Base-by-base conservation (phyloP, 2,797 vertebrate genomes). In the Lithobates sylvaticus region DNA sequence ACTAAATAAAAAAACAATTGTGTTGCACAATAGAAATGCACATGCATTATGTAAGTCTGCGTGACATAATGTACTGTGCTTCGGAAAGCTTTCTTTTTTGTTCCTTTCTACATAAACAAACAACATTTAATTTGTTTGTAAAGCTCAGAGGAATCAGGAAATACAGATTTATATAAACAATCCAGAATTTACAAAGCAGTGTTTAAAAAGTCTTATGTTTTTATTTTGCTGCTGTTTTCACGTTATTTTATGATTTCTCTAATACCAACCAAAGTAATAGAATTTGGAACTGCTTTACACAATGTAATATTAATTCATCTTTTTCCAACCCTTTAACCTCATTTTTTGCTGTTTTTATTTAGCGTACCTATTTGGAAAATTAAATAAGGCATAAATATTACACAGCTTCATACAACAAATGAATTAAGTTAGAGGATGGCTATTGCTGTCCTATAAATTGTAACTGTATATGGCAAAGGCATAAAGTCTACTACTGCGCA, bases 71-170 rank as follows among this genome's bases (percentile, higher is more conserved):
- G 12, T 32, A 50, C 50, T 77, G 26, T 23, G 34, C 61, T 70
- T 58, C 16, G 61, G 67, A 54, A 77, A 26, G 75, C 26, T 54
- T 61, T 61, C 18, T 61, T 23, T 61, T 61, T 23, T 61, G 12
- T 70, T 65, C 5, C 65, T 84, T 71, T 50, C 74, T 84, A 70
- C 73, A 77, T 10, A 70, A 76, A 58, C 58, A 61, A 61, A 23
- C 21, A 61, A 61, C 47, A 44, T 77, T 84, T 78, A 84, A 84
- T 84, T 71, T 77, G 74, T 70, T 58, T 61, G 50, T 58, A 29
- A 70, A 84, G 47, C 83, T 71, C 75, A 42, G 68, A 84, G 74
- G 75, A 71, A 70, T 15, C 27, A 77, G 82, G 26, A 83, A 83
- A 71, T 54, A 27, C 83, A 58, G 15, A 69, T 70, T 61, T 84